A percentile compares a stretch with the other conserved stretches of the same genome.
phyloP scores from a whole-genome alignment of 1,140 invertebrate genomes.

The Euborellia annulipes region DNA sequence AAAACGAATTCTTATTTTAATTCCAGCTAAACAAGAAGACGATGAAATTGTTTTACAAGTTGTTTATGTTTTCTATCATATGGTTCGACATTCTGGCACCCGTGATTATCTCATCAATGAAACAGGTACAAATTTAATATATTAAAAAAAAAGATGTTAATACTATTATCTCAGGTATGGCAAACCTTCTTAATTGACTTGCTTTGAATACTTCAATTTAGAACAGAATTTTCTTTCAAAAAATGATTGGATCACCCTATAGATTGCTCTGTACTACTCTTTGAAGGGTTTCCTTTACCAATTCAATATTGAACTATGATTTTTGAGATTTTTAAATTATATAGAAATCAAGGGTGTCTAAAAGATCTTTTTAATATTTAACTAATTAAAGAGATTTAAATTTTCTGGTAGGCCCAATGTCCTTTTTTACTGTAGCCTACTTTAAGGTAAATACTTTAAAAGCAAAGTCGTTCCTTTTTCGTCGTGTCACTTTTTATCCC shows the following conservation, averaged over 20 bases:
- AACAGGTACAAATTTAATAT: constrained; percentile 37
- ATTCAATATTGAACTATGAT: constrained; percentile 1
- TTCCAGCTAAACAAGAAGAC: constrained; percentile 80
- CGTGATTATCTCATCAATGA: constrained; percentile 67
- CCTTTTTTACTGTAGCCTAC: too few relatives aligned
- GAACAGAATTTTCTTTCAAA: constrained; percentile 2
- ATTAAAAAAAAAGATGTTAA: not conserved
- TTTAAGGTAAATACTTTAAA: too few relatives aligned
- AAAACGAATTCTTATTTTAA: not conserved
- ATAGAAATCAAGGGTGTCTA: too few relatives aligned
- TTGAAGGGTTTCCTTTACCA: constrained; percentile 10
- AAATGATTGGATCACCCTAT: not conserved
- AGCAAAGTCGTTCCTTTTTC: too few relatives aligned
- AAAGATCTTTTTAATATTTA: too few relatives aligned
- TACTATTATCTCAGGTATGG: too few relatives aligned
- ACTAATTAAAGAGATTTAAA: too few relatives aligned
- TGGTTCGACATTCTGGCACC: constrained; percentile 69
- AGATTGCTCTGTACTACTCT: not conserved
- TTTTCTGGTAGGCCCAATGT: too few relatives aligned
- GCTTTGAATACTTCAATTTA: too few relatives aligned
- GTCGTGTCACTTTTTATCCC: too few relatives aligned
- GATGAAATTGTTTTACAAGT: constrained; percentile 93
- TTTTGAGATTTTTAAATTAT: too few relatives aligned
- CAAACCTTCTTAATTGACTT: too few relatives aligned
- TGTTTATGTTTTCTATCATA: constrained; percentile 86